Percentiles rank a stretch among this genome's conserved stretches.
Conservation (phyloP, 2,113 vertebrate species). For the human (Homo sapiens) region DNA sequence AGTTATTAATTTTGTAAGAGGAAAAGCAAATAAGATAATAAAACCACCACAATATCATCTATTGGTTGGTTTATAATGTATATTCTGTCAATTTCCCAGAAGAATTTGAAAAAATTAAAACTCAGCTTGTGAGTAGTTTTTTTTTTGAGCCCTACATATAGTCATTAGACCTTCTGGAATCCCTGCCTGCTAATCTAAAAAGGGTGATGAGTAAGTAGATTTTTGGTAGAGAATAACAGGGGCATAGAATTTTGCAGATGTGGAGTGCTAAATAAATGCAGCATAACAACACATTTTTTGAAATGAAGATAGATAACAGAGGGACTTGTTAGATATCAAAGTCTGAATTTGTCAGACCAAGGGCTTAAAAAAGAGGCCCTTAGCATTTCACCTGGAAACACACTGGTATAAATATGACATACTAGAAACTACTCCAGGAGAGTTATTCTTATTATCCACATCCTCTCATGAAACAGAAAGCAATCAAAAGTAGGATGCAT, state of each 20-base stretch:
- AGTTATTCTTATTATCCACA: neutral
- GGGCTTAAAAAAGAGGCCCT: conserved; percentile 18
- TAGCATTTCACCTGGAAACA: neutral
- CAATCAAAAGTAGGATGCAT: neutral
- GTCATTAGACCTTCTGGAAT: neutral
- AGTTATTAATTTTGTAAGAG: conserved; percentile 1
- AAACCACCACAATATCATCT: neutral
- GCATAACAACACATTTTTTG: conserved; percentile 52
- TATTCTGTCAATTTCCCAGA: conserved; percentile 40
- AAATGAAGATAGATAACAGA: conserved; percentile 36
- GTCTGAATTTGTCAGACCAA: conserved; percentile 6
- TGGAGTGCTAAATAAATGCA: conserved; percentile 62
- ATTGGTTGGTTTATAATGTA: neutral
- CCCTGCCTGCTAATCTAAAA: neutral
- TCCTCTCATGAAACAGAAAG: neutral
- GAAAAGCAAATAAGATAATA: conserved; percentile 5
- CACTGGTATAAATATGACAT: neutral
- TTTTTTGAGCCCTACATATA: neutral
- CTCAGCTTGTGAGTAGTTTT: neutral
- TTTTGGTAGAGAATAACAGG: conserved; percentile 36
- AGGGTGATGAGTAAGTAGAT: neutral
- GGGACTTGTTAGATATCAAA: neutral
- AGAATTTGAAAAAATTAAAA: conserved; percentile 43
- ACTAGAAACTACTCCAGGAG: neutral
- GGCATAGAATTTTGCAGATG: conserved; percentile 18